Evolutionary conservation across 2,113 vertebrate genomes (phyloP).

Genomic region (Ophthalmolycus amberensis): DNA sequence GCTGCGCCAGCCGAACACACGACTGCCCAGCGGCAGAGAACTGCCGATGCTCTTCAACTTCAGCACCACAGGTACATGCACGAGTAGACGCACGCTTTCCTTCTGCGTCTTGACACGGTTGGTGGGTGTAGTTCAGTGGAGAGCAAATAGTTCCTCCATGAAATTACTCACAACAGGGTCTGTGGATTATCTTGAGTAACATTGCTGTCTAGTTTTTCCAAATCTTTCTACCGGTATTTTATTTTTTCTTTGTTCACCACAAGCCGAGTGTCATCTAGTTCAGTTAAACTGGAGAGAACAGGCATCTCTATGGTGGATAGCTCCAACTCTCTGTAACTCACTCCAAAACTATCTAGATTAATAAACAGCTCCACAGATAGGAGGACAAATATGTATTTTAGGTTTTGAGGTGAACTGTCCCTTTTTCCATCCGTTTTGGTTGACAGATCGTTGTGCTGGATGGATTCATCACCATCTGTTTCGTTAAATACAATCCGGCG

Average conservation of each 20-base stretch:
- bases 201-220: not conserved
- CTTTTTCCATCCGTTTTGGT: not conserved
- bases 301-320: not conserved
- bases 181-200: not conserved
- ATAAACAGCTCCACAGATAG: not conserved
- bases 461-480: constrained; percentile 7
- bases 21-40: constrained; percentile 94
- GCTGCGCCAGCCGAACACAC: constrained; percentile 94
- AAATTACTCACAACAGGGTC: not conserved
- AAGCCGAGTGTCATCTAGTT: not conserved
- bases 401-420: not conserved
- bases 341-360: not conserved
- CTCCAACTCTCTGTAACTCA: not conserved
- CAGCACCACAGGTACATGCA: constrained; percentile 87
- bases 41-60: constrained; percentile 97
- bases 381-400: not conserved
- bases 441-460: not conserved
- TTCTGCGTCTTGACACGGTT: not conserved
- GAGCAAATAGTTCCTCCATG: not conserved
- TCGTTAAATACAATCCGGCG: not conserved
- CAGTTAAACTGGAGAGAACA: not conserved
- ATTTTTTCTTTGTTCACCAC: not conserved
- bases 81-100: not conserved
- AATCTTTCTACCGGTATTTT: too few species aligned
- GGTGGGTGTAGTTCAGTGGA: not conserved